Percentiles rank a stretch among this genome's conserved stretches.
Evolutionary conservation across 1,140 invertebrate species (phyloP).

Genomic region (Frieseomelitta varia): DNA sequence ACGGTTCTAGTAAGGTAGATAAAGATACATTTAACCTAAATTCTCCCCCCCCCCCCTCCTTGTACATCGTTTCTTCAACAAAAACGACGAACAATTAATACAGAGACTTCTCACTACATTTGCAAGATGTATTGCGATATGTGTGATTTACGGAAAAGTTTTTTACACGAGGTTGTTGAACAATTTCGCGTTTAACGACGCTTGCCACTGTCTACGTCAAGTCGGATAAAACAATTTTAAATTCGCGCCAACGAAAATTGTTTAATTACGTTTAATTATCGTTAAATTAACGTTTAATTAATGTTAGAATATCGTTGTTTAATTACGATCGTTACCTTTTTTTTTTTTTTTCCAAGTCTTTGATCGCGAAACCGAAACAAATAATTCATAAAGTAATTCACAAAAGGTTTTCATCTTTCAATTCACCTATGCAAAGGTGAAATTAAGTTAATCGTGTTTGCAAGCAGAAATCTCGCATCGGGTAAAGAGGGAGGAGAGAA

Average conservation of each 20-base stretch:
- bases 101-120: not conserved
- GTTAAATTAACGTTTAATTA: too few species aligned
- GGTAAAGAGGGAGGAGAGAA: conserved; percentile 57
- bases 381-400: too few species aligned
- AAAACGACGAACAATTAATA: too few species aligned
- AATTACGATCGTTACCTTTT: too few species aligned
- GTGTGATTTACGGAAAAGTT: not conserved
- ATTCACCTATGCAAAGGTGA: fast-evolving
- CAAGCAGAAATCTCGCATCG: conserved; percentile 66
- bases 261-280: too few species aligned
- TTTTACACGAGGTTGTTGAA: not conserved
- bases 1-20: conserved; percentile 64
- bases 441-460: not conserved
- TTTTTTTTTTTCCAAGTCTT: too few species aligned
- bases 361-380: too few species aligned
- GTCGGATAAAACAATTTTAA: not conserved
- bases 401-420: too few species aligned
- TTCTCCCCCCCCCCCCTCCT: too few species aligned
- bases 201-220: conserved; percentile 21
- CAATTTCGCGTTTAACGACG: not conserved
- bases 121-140: not conserved
- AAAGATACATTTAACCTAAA: not conserved
- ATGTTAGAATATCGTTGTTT: too few species aligned
- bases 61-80: not conserved
- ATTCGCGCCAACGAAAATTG: not conserved